phyloP scores from a whole-genome alignment of 2,888 invertebrate genomes.

The Melipona bicolor region DNA sequence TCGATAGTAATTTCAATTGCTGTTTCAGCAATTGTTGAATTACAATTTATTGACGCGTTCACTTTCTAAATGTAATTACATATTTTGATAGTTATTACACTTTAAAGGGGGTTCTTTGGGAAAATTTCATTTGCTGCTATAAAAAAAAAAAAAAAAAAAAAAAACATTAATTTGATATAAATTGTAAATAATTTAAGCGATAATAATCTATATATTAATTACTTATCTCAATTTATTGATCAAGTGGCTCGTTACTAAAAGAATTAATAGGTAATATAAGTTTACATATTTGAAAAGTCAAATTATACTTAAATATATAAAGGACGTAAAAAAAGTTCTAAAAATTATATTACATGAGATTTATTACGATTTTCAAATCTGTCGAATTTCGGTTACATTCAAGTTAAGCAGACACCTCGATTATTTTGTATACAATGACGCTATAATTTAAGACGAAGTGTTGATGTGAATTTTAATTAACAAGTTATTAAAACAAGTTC shows the following conservation, averaged over 20 bases:
- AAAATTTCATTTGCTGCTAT: slow-evolving; percentile 53
- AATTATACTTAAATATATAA: slow-evolving; percentile 28
- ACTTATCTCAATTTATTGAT: slow-evolving; percentile 57
- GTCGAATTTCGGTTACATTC: slow-evolving; percentile 15
- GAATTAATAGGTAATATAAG: slow-evolving; percentile 32
- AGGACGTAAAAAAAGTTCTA: slow-evolving; percentile 13
- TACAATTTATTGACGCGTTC: slow-evolving; percentile 49
- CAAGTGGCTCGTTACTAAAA: slow-evolving; percentile 39
- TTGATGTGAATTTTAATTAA: slow-evolving; percentile 19
- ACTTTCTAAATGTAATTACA: slow-evolving; percentile 46
- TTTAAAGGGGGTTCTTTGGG: slow-evolving; percentile 42
- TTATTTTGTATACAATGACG: slow-evolving; percentile 39
- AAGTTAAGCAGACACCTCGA: slow-evolving; percentile 17
- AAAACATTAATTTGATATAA: slow-evolving; percentile 58
- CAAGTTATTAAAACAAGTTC: neutral
- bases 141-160: slow-evolving; percentile 15
- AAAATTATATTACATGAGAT: slow-evolving; percentile 8
- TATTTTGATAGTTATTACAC: slow-evolving; percentile 46
- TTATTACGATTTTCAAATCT: slow-evolving; percentile 22
- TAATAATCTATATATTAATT: slow-evolving; percentile 58
- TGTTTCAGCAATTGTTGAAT: slow-evolving; percentile 32
- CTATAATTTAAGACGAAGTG: slow-evolving; percentile 39
- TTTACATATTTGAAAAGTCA: slow-evolving; percentile 15
- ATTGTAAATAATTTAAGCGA: slow-evolving; percentile 66
- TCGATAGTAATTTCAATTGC: slow-evolving; percentile 49